Conservation (phyloP, 2,113 vertebrate genomes). For the Myiozetetes cayanensis region DNA sequence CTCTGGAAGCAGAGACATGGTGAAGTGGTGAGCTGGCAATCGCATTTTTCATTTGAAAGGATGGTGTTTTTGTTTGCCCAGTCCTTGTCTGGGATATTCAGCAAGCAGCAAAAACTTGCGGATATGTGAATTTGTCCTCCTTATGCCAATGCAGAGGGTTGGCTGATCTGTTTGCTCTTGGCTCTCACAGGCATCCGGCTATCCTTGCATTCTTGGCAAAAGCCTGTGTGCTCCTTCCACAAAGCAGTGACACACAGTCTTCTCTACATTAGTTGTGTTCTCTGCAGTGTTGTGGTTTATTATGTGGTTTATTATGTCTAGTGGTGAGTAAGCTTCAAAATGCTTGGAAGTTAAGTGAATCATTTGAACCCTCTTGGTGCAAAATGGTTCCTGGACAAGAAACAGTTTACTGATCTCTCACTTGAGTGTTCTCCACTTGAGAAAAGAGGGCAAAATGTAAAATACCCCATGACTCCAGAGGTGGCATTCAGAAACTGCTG, state of each 20-base stretch:
- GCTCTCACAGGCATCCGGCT: neutral
- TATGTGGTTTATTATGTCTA: neutral
- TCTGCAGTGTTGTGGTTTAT: neutral
- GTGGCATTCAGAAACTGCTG: neutral
- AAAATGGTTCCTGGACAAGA: neutral
- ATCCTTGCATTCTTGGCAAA: neutral
- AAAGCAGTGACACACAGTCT: neutral
- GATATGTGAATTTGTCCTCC: neutral
- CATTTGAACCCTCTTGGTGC: neutral
- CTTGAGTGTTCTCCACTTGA: neutral
- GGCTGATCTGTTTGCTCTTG: neutral
- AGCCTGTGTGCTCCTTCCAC: neutral
- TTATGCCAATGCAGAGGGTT: neutral
- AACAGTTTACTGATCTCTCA: neutral
- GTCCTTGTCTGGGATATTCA: neutral
- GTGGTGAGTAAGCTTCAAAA: neutral
- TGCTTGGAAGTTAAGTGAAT: neutral
- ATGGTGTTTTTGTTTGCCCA: neutral
- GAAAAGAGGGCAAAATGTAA: neutral
- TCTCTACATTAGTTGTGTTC: neutral
- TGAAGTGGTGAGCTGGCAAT: neutral
- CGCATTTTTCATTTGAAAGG: neutral
- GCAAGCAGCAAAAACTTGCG: neutral
- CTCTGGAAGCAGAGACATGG: neutral
- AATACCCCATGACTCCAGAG: rapidly evolving